Conservation (phyloP, 2,888 invertebrate species). For the Tinea pellionella region DNA sequence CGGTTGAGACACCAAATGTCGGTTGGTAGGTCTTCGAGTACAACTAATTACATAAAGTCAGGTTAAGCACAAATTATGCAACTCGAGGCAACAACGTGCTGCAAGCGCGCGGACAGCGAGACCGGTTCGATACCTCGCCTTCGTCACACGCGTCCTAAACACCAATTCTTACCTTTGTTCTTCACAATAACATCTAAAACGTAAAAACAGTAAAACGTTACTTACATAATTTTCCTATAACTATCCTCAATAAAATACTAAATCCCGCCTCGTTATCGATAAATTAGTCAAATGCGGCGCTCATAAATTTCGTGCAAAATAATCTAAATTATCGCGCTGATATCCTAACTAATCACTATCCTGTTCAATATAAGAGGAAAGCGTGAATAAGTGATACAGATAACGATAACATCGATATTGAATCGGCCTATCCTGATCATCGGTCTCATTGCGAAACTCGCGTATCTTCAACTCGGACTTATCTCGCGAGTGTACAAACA, state of each 20-base stretch:
- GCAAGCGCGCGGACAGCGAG: background rate
- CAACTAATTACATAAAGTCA: conserved; percentile 15
- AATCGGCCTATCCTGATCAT: background rate
- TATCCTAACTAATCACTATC: background rate
- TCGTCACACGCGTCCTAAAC: background rate
- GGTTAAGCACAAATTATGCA: conserved; percentile 15
- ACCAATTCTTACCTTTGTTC: background rate
- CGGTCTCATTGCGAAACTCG: background rate
- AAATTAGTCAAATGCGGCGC: background rate
- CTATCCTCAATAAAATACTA: background rate
- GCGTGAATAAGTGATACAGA: background rate
- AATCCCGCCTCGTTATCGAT: background rate
- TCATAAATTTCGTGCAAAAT: background rate
- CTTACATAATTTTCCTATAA: background rate
- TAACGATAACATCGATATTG: conserved; percentile 1
- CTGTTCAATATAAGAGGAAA: background rate
- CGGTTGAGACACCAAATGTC: conserved; percentile 11
- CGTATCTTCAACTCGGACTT: background rate
- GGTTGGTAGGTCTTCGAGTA: conserved; percentile 5
- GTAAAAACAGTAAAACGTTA: background rate
- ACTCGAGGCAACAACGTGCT: background rate
- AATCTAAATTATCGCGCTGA: background rate
- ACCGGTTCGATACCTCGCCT: background rate
- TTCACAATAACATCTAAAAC: background rate
- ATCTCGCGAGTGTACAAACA: background rate